phyloP scores from a whole-genome alignment of 2,888 invertebrate genomes.

The Yponomeuta plumbellus region DNA sequence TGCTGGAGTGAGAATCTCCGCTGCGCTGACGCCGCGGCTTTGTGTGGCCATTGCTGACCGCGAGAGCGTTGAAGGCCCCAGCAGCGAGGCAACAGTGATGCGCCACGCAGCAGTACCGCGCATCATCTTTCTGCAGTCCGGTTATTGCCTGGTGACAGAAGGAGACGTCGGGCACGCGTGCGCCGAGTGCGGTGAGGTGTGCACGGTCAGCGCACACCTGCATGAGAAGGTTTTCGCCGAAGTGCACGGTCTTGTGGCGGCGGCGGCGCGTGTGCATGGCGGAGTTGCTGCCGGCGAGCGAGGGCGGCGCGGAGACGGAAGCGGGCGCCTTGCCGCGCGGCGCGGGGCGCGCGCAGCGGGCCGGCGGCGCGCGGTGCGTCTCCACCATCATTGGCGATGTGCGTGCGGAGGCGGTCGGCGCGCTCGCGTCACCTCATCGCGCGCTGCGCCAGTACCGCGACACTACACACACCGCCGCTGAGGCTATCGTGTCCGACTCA shows the following conservation, averaged over 20 bases:
- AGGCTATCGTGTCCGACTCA: constrained; percentile 26
- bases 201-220: constrained; percentile 85
- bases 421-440: constrained; percentile 71
- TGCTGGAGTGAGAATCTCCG: constrained; percentile 69
- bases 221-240: constrained; percentile 84
- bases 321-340: constrained; percentile 63
- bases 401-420: constrained; percentile 69
- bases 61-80: constrained; percentile 55
- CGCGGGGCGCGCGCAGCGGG: constrained; percentile 61
- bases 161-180: constrained; percentile 66
- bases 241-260: constrained; percentile 86
- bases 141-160: constrained; percentile 70
- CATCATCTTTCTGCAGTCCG: constrained; percentile 59
- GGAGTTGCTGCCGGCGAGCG: constrained; percentile 67
- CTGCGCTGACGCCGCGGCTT: constrained; percentile 60
- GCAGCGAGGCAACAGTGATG: constrained; percentile 71
- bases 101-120: constrained; percentile 67
- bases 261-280: constrained; percentile 80
- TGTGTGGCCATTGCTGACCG: constrained; percentile 50
- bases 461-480: constrained; percentile 22
- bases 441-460: constrained; percentile 33
- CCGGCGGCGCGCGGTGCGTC: constrained; percentile 68
- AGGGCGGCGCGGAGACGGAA: constrained; percentile 76
- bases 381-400: constrained; percentile 74
- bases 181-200: constrained; percentile 67